Base-by-base conservation (phyloP, 1,140 invertebrate genomes). In the Caenorhabditis remanei region DNA sequence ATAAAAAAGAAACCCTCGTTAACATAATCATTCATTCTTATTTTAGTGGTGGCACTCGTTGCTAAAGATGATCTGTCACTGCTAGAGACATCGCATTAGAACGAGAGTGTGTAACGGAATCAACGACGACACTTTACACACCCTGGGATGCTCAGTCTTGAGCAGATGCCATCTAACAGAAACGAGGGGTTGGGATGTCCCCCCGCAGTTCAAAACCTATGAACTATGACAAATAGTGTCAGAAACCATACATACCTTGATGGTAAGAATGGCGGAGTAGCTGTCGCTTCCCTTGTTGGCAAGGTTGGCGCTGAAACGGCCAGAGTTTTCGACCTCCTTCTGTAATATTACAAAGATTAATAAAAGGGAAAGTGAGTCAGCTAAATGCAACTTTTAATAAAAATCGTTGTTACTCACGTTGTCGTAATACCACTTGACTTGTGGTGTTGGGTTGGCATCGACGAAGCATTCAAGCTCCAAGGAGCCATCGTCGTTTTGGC, bases 401-500 rank as follows among this genome's bases (percentile, higher is more conserved):
- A 53, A 84, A 24, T 3, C 43, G 40, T 11, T 13, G 32, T 55
- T 3, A 87, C 86, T 67, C 87, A 92, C 91, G 53, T 89, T 92
- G 53, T 93, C 92, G 87, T 93, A 92, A 93, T 95, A 98, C 97
- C 97, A 98, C 7, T 95, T 96, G 90, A 98, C 98, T 91, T 98
- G 97, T 85, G 97, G 97, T 67, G 96, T 95, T 24, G 97, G 97
- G 93, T 97, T 95, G 61, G 97, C 97, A 94, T 98, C 97, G 93
- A 98, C 93, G 91, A 97, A 94, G 93, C 97, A 98, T 94, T 98
- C 97, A 96, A 99, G 96, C 90, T 98, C 95, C 88, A 98, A 94
- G 19, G 91, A 92, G 19, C 91, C 91, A 93, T 98, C 97, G 58
- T 97, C 97, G 89, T 97, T 96, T 94, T 98, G 97, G 90, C 96